Conservation (phyloP, 2,113 vertebrate genomes). For the Varanus komodoensis region DNA sequence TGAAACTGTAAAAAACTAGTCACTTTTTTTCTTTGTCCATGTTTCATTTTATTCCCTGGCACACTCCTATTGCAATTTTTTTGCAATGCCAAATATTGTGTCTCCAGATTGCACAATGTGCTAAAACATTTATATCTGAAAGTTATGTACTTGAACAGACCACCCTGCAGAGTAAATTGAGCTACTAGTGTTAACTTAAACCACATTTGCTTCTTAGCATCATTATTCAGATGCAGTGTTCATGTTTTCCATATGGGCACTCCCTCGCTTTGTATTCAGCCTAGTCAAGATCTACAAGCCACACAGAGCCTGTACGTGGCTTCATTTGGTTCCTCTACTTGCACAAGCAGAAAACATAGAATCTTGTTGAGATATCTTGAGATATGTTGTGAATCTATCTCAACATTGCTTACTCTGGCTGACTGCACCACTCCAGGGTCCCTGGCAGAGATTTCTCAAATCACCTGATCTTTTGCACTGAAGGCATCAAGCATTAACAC, state of each 20-base stretch:
- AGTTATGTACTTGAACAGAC: neutral
- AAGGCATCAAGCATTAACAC: neutral
- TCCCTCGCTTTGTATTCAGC: neutral
- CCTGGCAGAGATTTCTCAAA: neutral
- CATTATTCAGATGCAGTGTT: neutral
- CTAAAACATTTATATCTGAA: neutral
- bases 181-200: neutral
- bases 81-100: neutral
- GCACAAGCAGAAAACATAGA: neutral
- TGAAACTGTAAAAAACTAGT: neutral
- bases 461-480: neutral
- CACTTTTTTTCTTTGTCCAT: neutral
- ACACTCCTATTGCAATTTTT: neutral
- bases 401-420: neutral
- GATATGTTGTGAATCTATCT: neutral
- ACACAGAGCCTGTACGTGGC: neutral
- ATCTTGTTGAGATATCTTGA: too few species aligned
- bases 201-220: neutral
- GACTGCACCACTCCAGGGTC: neutral
- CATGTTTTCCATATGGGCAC: neutral
- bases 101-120: neutral
- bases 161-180: neutral
- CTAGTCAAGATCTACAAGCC: neutral
- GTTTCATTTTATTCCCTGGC: neutral
- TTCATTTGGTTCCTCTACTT: neutral